Evolutionary conservation across 92 coral and sea anemone species (phyloP).

Genomic region (Zoanthus sociatus): DNA sequence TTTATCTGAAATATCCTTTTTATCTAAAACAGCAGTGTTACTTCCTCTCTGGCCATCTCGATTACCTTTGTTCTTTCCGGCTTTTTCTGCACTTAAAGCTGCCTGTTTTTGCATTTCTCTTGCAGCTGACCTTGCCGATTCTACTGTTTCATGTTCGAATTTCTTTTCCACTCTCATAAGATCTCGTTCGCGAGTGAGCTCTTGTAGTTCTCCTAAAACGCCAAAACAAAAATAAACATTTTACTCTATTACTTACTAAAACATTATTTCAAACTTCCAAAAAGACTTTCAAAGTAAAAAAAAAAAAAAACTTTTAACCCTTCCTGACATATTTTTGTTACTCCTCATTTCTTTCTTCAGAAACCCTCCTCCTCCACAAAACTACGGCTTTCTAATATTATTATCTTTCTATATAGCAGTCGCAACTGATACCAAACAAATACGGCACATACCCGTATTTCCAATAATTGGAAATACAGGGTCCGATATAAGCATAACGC

Average conservation of each 20-base stretch:
- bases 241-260: neutral
- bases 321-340: no score
- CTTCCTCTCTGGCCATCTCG: neutral
- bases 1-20: no score
- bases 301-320: no score
- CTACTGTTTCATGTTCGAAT: constrained; percentile 91
- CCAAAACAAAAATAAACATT: neutral
- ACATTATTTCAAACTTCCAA: neutral
- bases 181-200: constrained; percentile 83
- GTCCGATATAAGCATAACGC: no score
- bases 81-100: constrained; percentile 95
- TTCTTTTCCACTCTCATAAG: constrained; percentile 85
- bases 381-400: no score
- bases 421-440: no score
- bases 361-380: no score
- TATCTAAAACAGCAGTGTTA: neutral
- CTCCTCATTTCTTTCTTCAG: no score
- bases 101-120: constrained; percentile 99
- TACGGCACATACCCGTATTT: no score
- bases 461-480: no score
- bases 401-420: no score
- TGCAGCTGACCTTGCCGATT: constrained; percentile 91
- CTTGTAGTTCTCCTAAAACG: constrained; percentile 84
- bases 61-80: constrained; percentile 94
- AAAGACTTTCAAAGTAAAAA: no score